phyloP scores from a whole-genome alignment of 37 sponge, comb jelly and placozoan species.

The Ianthella basta region DNA sequence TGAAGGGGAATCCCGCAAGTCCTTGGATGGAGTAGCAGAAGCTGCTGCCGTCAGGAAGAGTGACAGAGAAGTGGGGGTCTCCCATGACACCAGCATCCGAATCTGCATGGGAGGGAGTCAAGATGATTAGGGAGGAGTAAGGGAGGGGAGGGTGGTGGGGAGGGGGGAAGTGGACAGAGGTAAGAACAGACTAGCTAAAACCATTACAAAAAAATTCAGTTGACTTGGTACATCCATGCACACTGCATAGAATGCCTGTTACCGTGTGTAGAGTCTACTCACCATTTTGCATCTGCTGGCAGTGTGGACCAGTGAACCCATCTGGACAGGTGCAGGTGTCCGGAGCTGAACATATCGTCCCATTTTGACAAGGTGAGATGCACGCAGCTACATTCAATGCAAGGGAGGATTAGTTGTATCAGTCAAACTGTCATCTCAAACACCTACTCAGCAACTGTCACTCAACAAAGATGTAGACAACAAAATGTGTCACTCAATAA shows the following conservation, averaged over 20 bases:
- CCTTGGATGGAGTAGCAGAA: constrained; percentile 23
- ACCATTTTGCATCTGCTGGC: too few species aligned
- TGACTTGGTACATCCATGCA: too few species aligned
- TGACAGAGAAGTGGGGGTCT: constrained; percentile 13
- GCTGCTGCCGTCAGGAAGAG: background rate
- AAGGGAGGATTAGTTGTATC: too few species aligned
- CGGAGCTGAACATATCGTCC: background rate
- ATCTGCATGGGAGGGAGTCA: too few species aligned
- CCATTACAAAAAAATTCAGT: too few species aligned
- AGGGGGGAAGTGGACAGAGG: background rate
- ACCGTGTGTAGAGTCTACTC: too few species aligned
- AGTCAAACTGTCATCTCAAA: too few species aligned
- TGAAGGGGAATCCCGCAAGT: background rate
- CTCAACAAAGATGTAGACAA: too few species aligned
- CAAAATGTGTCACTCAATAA: too few species aligned
- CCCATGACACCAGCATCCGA: background rate
- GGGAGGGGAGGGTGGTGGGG: background rate
- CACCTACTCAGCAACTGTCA: too few species aligned
- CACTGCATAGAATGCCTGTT: too few species aligned
- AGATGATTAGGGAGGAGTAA: background rate
- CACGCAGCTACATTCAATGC: background rate
- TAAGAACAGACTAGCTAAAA: too few species aligned
- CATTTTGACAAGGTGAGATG: background rate
- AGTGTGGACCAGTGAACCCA: background rate
- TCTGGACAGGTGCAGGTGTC: background rate